phyloP scores from a whole-genome alignment of 2,113 vertebrate genomes.

The Ia io region DNA sequence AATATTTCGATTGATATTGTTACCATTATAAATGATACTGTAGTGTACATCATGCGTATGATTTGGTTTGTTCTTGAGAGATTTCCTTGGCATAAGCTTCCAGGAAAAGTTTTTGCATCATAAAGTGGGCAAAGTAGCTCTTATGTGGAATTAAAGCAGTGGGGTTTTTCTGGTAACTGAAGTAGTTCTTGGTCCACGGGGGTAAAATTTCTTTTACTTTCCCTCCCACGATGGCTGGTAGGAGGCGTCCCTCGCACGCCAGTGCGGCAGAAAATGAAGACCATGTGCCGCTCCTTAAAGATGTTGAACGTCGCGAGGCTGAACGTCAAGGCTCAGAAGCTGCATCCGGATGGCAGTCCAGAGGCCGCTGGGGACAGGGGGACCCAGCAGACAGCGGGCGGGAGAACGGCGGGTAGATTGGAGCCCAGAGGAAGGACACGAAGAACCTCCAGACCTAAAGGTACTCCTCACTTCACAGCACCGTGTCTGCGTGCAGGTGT shows the following conservation, averaged over 20 bases:
- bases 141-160: not conserved
- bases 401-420: constrained; percentile 79
- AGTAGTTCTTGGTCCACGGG: not conserved
- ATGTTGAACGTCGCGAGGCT: constrained; percentile 96
- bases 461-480: not conserved
- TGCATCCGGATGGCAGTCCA: constrained; percentile 81
- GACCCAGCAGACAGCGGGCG: constrained; percentile 75
- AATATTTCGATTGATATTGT: not conserved
- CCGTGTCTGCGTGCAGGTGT: not conserved
- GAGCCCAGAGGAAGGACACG: constrained; percentile 78
- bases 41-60: not conserved
- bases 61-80: not conserved
- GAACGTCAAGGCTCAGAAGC: constrained; percentile 94
- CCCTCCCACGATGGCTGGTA: not conserved
- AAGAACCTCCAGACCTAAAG: constrained; percentile 59
- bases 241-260: constrained; percentile 93
- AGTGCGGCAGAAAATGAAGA: constrained; percentile 96
- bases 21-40: not conserved
- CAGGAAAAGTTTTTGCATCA: not conserved
- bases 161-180: not conserved
- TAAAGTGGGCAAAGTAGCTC: not conserved
- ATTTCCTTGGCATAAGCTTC: not conserved
- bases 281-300: constrained; percentile 96
- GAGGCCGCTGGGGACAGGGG: constrained; percentile 73
- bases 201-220: not conserved